A percentile compares a stretch with the other conserved stretches of the same genome.
Evolutionary conservation across 2,113 vertebrate species (phyloP).

Genomic region (Malurus cyaneus): DNA sequence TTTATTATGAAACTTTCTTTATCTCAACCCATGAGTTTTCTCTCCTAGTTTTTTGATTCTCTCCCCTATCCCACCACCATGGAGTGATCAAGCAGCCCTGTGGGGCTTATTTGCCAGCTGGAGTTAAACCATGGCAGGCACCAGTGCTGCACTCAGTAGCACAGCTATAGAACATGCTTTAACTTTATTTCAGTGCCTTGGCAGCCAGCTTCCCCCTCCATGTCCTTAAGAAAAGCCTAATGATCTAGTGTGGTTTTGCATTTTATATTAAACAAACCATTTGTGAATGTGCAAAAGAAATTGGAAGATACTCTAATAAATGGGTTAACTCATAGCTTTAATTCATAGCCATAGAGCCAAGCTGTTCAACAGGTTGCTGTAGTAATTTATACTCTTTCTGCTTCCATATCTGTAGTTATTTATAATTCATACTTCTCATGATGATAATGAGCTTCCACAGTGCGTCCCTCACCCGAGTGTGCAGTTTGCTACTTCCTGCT

Average conservation of each 20-base stretch:
- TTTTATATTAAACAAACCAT: neutral
- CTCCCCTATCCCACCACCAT: neutral
- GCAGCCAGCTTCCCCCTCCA: neutral
- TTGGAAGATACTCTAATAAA: neutral
- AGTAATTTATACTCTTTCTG: neutral
- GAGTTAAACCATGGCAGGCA: neutral
- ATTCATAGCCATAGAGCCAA: neutral
- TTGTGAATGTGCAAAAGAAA: neutral
- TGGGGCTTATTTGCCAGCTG: neutral
- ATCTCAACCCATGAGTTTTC: neutral
- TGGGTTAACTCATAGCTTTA: neutral
- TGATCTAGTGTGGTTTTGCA: fast-evolving
- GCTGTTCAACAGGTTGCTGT: neutral
- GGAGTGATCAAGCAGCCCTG: neutral
- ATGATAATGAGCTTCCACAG: neutral
- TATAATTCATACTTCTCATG: neutral
- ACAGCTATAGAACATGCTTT: fast-evolving
- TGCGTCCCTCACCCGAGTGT: fast-evolving
- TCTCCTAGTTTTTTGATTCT: neutral
- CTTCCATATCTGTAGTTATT: neutral
- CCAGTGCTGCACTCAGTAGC: neutral
- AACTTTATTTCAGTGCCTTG: neutral
- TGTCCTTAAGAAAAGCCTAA: neutral
- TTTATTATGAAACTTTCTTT: neutral
- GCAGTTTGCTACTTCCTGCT: neutral